Evolutionary conservation across 2,113 vertebrate species (phyloP).

Genomic region (Enhydra lutris): DNA sequence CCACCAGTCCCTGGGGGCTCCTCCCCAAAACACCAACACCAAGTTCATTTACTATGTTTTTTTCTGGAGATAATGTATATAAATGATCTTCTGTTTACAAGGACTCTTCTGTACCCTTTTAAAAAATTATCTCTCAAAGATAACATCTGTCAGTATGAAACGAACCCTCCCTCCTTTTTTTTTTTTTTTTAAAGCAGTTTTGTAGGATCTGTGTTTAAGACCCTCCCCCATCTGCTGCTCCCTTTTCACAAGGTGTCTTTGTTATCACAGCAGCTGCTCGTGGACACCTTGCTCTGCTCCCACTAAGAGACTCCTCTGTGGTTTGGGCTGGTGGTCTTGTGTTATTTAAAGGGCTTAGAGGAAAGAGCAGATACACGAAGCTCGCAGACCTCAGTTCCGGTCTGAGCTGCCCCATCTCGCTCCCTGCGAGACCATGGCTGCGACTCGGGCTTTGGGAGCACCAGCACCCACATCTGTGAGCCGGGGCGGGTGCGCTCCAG

Average conservation of each 20-base stretch:
- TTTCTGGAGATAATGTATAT: background rate
- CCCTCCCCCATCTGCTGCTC: background rate
- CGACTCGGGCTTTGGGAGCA: rapidly evolving
- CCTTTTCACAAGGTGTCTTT: background rate
- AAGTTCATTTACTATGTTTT: background rate
- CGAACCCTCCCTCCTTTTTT: background rate
- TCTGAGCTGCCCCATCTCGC: background rate
- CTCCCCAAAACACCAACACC: background rate
- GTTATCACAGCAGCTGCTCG: background rate
- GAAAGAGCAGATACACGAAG: background rate
- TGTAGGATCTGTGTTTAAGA: background rate
- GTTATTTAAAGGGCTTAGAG: background rate
- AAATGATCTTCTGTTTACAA: background rate
- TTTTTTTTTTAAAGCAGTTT: background rate
- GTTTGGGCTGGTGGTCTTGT: background rate
- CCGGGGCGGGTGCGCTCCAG: background rate
- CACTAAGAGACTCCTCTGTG: background rate
- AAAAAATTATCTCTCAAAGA: background rate
- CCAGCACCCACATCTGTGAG: rapidly evolving
- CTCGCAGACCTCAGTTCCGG: background rate
- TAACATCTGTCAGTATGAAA: background rate
- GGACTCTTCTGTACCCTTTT: background rate
- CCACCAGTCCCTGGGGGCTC: background rate
- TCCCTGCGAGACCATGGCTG: rapidly evolving
- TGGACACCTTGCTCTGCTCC: background rate